Conservation (phyloP, 2,797 vertebrate species). For the Ficedula albicollis region DNA sequence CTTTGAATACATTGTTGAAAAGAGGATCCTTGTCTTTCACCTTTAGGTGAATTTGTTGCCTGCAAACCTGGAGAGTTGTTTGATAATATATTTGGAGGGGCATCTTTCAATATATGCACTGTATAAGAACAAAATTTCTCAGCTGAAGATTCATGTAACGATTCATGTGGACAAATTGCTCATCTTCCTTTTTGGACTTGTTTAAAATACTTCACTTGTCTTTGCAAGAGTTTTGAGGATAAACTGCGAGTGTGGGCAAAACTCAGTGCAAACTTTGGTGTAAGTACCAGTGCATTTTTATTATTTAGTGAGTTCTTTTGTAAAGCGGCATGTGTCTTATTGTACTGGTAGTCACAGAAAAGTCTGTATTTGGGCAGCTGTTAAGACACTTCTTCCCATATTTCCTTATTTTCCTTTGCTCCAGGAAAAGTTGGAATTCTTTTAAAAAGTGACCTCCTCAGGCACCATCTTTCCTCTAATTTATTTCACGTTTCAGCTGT, state of each 20-base stretch:
- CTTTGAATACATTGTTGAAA: background rate
- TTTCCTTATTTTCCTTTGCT: background rate
- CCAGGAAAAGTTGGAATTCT: background rate
- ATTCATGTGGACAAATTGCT: background rate
- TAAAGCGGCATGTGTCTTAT: background rate
- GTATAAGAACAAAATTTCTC: background rate
- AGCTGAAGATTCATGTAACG: background rate
- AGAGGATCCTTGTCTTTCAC: background rate
- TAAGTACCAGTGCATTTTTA: background rate
- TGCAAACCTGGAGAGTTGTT: background rate
- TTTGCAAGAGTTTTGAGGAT: background rate
- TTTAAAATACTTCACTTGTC: background rate
- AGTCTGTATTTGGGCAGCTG: background rate
- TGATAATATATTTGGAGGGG: background rate
- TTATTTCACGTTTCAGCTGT: slow-evolving; percentile 8
- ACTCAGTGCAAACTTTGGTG: background rate
- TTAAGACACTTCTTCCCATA: background rate
- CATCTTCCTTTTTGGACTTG: background rate
- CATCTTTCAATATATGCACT: background rate
- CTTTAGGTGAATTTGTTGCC: background rate
- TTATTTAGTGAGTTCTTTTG: background rate
- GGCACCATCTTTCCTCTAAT: background rate
- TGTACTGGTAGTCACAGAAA: background rate
- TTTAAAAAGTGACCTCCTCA: slow-evolving; percentile 33
- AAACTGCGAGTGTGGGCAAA: background rate